Conservation (phyloP, 2,888 invertebrate species). For the Sphaerophoria rueppellii region DNA sequence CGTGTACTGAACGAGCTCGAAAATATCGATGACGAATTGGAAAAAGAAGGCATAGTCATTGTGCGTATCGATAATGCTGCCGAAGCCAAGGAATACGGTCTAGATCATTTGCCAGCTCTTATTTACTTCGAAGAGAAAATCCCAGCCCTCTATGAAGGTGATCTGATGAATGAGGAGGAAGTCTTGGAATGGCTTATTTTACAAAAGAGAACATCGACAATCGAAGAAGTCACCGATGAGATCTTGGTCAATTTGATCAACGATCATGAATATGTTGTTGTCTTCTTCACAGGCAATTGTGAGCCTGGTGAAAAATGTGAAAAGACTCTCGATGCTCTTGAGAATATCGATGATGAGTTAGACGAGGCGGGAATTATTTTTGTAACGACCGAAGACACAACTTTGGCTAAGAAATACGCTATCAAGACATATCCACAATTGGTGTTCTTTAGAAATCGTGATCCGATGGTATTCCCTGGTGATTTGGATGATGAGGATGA, state of each 20-base stretch:
- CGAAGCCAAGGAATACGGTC: slow-evolving; percentile 95
- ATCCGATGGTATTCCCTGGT: slow-evolving; percentile 91
- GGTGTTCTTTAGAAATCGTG: slow-evolving; percentile 95
- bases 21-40: slow-evolving; percentile 95
- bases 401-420: slow-evolving; percentile 91
- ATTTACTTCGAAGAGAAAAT: slow-evolving; percentile 96
- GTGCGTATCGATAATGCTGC: slow-evolving; percentile 94
- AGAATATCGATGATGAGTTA: slow-evolving; percentile 95
- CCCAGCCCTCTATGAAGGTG: slow-evolving; percentile 95
- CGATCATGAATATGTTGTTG: slow-evolving; percentile 96
- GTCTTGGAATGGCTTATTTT: slow-evolving; percentile 92
- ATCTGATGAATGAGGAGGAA: slow-evolving; percentile 95
- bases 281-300: slow-evolving; percentile 94
- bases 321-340: slow-evolving; percentile 91
- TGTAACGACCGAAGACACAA: slow-evolving; percentile 94
- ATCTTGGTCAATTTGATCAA: slow-evolving; percentile 92
- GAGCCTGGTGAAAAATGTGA: slow-evolving; percentile 95
- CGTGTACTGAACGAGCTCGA: slow-evolving; percentile 93
- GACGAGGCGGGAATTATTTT: slow-evolving; percentile 97
- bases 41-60: slow-evolving; percentile 94
- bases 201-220: slow-evolving; percentile 94
- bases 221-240: slow-evolving; percentile 97
- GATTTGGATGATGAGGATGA: slow-evolving; percentile 96
- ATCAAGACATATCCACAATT: slow-evolving; percentile 93
- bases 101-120: slow-evolving; percentile 90